Evolutionary conservation across 2,888 invertebrate species (phyloP).

Genomic region (Stegophylla sp.): DNA sequence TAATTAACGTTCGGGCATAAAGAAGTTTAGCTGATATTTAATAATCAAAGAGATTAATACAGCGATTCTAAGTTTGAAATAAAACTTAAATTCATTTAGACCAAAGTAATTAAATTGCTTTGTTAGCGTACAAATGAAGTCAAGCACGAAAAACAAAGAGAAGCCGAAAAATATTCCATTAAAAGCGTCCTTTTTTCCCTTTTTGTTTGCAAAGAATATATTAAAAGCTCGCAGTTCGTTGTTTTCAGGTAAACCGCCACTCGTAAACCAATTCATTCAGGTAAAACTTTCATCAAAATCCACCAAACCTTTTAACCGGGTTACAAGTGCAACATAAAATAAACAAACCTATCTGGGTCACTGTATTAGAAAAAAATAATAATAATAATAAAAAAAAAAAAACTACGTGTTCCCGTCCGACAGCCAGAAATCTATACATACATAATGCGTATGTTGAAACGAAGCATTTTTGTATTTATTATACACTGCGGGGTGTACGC

Average conservation of each 20-base stretch:
- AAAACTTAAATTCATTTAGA: background rate
- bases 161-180: constrained; percentile 15
- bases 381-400: too few relatives aligned
- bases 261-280: constrained; percentile 22
- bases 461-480: background rate
- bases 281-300: constrained; percentile 39
- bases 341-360: constrained; percentile 32
- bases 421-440: background rate
- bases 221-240: constrained; percentile 33
- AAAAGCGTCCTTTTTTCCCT: background rate
- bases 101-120: background rate
- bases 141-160: background rate
- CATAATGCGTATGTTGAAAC: background rate
- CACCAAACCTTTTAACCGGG: constrained; percentile 5
- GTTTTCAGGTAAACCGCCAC: constrained; percentile 26
- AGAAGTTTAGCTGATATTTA: background rate
- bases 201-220: background rate
- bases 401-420: too few relatives aligned
- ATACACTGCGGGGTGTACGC: too few relatives aligned
- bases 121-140: background rate
- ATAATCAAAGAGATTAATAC: background rate
- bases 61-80: background rate
- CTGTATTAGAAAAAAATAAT: background rate
- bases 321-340: constrained; percentile 17
- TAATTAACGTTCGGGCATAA: background rate